phyloP scores from a whole-genome alignment of 2,113 vertebrate genomes.

The Labeo rohita region DNA sequence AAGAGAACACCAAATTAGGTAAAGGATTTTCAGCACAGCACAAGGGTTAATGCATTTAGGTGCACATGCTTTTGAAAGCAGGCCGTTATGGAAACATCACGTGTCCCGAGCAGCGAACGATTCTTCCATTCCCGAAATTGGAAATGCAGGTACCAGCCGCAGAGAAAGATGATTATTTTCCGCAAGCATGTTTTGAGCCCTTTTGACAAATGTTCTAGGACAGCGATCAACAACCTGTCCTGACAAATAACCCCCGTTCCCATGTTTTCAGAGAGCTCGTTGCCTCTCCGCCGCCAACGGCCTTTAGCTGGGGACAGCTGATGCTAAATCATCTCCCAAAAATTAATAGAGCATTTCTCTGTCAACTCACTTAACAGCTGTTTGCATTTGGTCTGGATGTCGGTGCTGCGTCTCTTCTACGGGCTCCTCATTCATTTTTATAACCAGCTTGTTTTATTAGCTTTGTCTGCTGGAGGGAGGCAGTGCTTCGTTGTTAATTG shows the following conservation, averaged over 20 bases:
- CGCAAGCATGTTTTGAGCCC: slow-evolving; percentile 9
- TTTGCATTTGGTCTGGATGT: slow-evolving; percentile 49
- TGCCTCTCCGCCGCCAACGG: slow-evolving; percentile 20
- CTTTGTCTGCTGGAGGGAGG: slow-evolving; percentile 40
- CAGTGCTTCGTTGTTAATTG: slow-evolving; percentile 46
- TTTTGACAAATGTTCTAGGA: slow-evolving; percentile 26
- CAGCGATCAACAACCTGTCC: slow-evolving; percentile 31
- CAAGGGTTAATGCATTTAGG: background rate
- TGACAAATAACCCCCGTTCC: slow-evolving; percentile 42
- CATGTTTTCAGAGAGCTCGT: slow-evolving; percentile 31
- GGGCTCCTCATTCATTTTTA: slow-evolving; percentile 53
- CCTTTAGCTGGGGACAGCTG: slow-evolving; percentile 28
- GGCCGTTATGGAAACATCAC: background rate
- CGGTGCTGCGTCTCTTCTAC: slow-evolving; percentile 19
- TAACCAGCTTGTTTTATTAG: slow-evolving; percentile 54
- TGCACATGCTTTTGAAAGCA: background rate
- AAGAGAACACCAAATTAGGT: background rate
- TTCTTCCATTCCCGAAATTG: slow-evolving; percentile 17
- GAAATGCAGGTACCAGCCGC: slow-evolving; percentile 15
- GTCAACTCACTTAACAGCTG: slow-evolving; percentile 47
- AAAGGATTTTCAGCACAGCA: background rate
- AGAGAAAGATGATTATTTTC: slow-evolving; percentile 17
- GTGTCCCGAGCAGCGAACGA: background rate
- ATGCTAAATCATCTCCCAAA: slow-evolving; percentile 46
- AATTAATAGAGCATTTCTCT: slow-evolving; percentile 53